phyloP scores from a whole-genome alignment of 2,888 invertebrate genomes.

The Neria commutata region DNA sequence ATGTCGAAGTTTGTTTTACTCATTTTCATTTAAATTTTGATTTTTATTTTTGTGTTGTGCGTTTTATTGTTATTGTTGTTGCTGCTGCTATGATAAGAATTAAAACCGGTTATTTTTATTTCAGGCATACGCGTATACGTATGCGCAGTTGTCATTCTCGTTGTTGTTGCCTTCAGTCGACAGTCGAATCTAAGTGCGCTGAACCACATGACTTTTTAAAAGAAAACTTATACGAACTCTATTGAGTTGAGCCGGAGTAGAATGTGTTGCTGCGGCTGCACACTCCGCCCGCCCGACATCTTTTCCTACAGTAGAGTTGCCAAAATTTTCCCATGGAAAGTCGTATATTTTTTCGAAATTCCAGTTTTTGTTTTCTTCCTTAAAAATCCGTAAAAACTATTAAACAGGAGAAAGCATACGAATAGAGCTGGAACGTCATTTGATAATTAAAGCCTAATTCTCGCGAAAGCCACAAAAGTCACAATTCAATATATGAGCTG shows the following conservation, averaged over 20 bases:
- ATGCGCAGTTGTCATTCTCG: neutral
- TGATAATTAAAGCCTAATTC: no score
- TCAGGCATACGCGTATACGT: neutral
- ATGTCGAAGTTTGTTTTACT: conserved; percentile 3
- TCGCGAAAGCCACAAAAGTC: no score
- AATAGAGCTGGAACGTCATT: no score
- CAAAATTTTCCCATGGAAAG: neutral
- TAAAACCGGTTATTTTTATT: neutral
- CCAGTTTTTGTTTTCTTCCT: neutral
- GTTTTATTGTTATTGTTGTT: neutral
- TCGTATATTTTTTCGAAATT: neutral
- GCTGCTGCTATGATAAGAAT: conserved; percentile 5
- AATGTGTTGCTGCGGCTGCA: neutral
- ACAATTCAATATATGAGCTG: no score
- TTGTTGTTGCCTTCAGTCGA: neutral
- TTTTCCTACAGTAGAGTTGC: neutral
- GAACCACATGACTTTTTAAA: conserved; percentile 12
- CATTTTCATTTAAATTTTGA: neutral
- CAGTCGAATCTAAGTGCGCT: conserved; percentile 4
- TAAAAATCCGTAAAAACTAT: no score
- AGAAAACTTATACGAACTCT: conserved; percentile 35
- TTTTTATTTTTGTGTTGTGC: neutral
- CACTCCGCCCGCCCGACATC: neutral
- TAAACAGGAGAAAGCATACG: no score
- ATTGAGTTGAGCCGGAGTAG: neutral